Percentiles rank a stretch among this genome's conserved stretches.
Evolutionary conservation across 2,797 vertebrate genomes (phyloP).

Genomic region (Parauchenoglanis punctatus): DNA sequence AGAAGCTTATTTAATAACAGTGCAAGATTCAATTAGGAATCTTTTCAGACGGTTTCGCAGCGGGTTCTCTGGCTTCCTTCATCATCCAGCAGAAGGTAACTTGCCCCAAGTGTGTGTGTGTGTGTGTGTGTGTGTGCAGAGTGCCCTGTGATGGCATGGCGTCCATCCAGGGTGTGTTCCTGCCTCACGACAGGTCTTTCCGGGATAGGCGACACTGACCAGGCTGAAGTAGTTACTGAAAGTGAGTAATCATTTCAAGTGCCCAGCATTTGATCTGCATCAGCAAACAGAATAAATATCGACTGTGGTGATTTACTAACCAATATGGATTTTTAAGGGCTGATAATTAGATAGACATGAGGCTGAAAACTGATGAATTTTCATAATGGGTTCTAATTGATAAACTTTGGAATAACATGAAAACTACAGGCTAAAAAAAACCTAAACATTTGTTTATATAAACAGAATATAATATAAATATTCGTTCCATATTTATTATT

Average conservation of each 20-base stretch:
- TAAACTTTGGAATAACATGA: background rate
- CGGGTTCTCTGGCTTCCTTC: background rate
- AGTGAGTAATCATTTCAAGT: background rate
- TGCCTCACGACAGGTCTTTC: background rate
- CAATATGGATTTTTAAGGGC: background rate
- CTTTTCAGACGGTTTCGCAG: background rate
- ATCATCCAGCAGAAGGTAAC: background rate
- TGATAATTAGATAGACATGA: background rate
- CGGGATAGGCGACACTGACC: background rate
- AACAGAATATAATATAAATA: background rate
- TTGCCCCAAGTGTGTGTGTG: background rate
- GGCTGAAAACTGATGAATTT: background rate
- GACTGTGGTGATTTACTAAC: background rate
- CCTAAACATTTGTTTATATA: background rate
- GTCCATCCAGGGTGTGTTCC: background rate
- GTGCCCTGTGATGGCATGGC: background rate
- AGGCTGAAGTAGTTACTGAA: background rate
- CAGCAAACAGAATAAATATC: background rate
- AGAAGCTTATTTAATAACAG: conserved; percentile 2
- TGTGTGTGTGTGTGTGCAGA: background rate
- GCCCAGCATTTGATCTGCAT: background rate
- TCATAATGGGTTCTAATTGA: background rate
- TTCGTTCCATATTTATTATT: background rate
- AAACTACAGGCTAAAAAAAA: background rate
- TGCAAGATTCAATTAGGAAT: conserved; percentile 23